Base-by-base conservation (phyloP, 2,113 vertebrate species). In the Ciconia stormi region DNA sequence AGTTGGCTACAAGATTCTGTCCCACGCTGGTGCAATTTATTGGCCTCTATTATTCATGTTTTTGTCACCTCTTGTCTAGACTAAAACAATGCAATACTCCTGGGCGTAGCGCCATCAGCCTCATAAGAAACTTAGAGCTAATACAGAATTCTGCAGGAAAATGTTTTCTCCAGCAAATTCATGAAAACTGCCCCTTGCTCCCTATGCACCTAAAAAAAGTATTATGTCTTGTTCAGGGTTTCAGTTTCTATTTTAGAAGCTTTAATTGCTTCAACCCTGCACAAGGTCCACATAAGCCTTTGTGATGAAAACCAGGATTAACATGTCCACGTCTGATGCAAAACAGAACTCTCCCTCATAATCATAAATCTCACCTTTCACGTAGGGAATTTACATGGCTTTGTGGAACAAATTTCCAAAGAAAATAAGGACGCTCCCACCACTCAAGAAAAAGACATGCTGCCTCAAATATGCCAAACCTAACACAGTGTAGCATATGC, bases 1-100 rank as follows among this genome's bases (percentile, higher is more conserved):
- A 94, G 61, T 14, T 95, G 89, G 78, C 82, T 22, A 81, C 61
- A 59, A 65, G 73, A 65, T 71, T 76, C 56, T 65, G 38, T 71
- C 53, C 77, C 26, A 65, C 1, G 2, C 16, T 53, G 52, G 29
- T 73, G 53, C 30, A 70, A 91, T 85, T 95, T 92, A 87, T 13
- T 84, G 61, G 36, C 40, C 49, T 58, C 36, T 46, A 7, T 74
- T 82, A 82, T 79, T 93, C 49, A 82, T 71, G 44, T 6, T 89
- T 91, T 89, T 95, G 66, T 85, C 81, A 94, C 49, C 73, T 96
- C 80, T 89, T 56, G 77, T 96, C 89, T 95, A 92, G 77, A 96
- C 73, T 80, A 83, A 62, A 93, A 73, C 83, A 95, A 89, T 90
- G 70, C 56, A 91, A 62, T 76, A 53, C 52, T 77, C 53, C 49